A percentile compares a stretch with the other conserved stretches of the same genome.
Conservation (phyloP, 2,797 vertebrate species). For the Lepidocolaptes lacrymiger region DNA sequence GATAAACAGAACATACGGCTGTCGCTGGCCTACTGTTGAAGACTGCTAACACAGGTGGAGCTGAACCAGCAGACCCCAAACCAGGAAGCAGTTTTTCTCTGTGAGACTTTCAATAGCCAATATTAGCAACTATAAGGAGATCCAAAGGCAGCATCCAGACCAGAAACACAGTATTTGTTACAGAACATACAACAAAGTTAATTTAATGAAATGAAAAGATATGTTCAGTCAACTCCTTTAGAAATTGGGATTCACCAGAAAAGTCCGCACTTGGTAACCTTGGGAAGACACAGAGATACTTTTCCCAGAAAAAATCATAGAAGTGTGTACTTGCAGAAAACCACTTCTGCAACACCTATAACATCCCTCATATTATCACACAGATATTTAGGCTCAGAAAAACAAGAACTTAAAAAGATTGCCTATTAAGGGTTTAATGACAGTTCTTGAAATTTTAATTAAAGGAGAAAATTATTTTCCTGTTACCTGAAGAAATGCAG, state of each 20-base stretch:
- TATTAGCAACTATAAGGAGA: neutral
- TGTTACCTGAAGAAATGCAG: constrained; percentile 93
- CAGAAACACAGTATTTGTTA: neutral
- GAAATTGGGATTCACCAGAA: neutral
- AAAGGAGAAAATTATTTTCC: neutral
- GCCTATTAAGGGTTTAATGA: neutral
- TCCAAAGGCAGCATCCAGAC: neutral
- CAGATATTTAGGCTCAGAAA: neutral
- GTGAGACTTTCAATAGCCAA: neutral
- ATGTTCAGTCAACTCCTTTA: neutral
- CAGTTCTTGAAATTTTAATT: neutral
- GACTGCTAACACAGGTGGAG: neutral
- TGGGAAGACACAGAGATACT: neutral
- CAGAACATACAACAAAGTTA: neutral
- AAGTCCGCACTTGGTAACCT: neutral
- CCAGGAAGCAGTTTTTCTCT: neutral
- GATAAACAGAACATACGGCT: neutral
- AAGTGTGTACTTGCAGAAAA: neutral
- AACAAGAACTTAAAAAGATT: neutral
- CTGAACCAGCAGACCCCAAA: neutral
- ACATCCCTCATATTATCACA: neutral
- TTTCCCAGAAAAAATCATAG: neutral
- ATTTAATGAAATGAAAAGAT: neutral
- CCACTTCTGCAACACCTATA: neutral
- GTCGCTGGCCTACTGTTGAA: neutral